A percentile compares a stretch with the other conserved stretches of the same genome.
Conservation (phyloP, 2,888 invertebrate genomes). For the Drosophila nr. fundita region DNA sequence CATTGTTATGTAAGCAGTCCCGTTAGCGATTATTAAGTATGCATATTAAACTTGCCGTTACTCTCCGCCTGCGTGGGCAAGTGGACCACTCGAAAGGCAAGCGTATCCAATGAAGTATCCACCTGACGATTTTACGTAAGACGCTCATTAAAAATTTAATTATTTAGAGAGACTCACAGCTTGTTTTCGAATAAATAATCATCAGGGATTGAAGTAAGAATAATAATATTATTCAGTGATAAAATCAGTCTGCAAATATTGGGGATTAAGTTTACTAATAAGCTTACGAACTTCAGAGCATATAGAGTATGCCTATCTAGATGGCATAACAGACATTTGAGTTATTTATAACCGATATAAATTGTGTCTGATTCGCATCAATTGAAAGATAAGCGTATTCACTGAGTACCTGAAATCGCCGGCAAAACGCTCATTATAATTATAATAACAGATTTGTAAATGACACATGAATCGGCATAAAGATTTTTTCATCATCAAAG, state of each 20-base stretch:
- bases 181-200: background rate
- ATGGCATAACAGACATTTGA: background rate
- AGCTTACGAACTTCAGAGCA: background rate
- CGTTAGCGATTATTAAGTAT: constrained; percentile 63
- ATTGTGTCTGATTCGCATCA: background rate
- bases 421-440: background rate
- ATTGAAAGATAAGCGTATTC: background rate
- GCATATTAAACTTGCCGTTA: constrained; percentile 50
- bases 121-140: constrained; percentile 22
- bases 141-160: constrained; percentile 6
- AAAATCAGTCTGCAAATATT: background rate
- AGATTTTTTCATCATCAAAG: constrained; percentile 1
- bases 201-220: background rate
- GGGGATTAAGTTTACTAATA: background rate
- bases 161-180: background rate
- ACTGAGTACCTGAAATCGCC: background rate
- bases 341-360: background rate
- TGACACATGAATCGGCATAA: background rate
- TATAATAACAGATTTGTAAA: constrained; percentile 6
- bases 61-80: constrained; percentile 29
- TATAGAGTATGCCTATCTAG: background rate
- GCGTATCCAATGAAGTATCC: constrained; percentile 16
- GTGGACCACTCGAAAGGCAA: constrained; percentile 49
- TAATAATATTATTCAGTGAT: background rate
- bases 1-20: constrained; percentile 20